A percentile compares a stretch with the other conserved stretches of the same genome.
phyloP scores from a whole-genome alignment of 2,113 vertebrate genomes.

The Glareola pratincola region DNA sequence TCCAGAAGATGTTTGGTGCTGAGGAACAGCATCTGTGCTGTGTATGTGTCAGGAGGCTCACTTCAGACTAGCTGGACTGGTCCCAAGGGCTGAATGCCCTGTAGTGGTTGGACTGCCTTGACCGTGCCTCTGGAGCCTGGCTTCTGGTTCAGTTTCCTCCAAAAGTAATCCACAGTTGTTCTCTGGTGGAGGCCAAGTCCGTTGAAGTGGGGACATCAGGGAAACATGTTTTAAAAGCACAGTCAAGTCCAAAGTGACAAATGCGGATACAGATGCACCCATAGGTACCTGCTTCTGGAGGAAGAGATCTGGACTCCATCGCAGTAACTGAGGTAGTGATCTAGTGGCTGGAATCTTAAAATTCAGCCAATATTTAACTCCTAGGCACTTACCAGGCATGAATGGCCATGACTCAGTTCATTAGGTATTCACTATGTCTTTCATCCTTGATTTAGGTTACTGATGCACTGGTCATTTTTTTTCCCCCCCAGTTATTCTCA shows the following conservation, averaged over 20 bases:
- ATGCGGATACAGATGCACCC: background rate
- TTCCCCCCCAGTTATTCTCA: background rate
- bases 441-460: background rate
- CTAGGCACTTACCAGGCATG: background rate
- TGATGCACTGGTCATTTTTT: background rate
- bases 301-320: background rate
- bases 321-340: background rate
- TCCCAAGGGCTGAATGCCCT: background rate
- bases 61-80: rapidly evolving
- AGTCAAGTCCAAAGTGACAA: background rate
- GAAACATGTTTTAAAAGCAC: background rate
- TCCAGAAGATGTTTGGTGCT: background rate
- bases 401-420: background rate
- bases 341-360: background rate
- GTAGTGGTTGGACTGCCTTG: background rate
- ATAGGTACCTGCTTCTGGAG: background rate
- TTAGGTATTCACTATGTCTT: background rate
- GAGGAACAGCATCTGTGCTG: background rate
- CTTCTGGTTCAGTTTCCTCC: background rate
- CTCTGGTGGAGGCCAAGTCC: background rate
- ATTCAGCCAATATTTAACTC: background rate
- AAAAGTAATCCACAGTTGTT: background rate
- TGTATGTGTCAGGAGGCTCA: background rate
- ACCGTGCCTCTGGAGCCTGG: background rate
- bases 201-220: background rate